These are phyloP conservation scores for Dendropsophus ebraccatus DNA, from an alignment of 2,113 vertebrate species.

Conservation along the genomic window DNA sequence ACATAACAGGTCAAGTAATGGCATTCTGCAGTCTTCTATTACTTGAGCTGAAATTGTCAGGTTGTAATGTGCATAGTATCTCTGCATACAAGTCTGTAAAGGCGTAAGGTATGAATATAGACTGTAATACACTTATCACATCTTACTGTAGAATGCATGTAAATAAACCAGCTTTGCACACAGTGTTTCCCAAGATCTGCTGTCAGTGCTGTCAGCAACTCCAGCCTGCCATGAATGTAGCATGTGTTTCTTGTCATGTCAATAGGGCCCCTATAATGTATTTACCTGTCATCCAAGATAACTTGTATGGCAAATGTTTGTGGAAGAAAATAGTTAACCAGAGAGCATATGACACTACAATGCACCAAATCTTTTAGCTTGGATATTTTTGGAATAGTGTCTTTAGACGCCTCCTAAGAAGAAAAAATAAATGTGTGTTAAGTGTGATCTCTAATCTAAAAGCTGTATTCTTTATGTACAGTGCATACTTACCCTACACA, in stretches of 20 bases:
- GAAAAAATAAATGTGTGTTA: background rate
- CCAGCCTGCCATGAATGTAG: background rate
- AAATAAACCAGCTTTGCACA: background rate
- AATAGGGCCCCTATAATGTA: background rate
- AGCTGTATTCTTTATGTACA: background rate
- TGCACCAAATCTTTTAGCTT: conserved; percentile 48
- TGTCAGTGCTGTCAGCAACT: background rate
- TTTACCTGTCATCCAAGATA: conserved; percentile 58
- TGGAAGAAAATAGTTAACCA: conserved; percentile 60
- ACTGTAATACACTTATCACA: background rate
- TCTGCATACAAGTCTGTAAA: no score
- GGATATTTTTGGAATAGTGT: conserved; percentile 12
- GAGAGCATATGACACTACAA: conserved; percentile 43
- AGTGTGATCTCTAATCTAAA: background rate
- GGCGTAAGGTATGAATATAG: background rate
- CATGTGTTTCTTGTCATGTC: background rate
- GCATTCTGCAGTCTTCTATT: background rate
- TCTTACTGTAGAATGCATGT: background rate
- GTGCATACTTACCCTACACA: background rate
- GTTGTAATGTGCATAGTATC: background rate
- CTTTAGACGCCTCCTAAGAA: conserved; percentile 37
- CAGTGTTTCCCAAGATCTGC: background rate
- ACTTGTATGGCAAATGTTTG: conserved; percentile 55
- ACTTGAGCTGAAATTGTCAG: background rate
- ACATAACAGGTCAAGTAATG: background rate